phyloP scores from a whole-genome alignment of 2,797 vertebrate species.

The Onychomys arenicola region DNA sequence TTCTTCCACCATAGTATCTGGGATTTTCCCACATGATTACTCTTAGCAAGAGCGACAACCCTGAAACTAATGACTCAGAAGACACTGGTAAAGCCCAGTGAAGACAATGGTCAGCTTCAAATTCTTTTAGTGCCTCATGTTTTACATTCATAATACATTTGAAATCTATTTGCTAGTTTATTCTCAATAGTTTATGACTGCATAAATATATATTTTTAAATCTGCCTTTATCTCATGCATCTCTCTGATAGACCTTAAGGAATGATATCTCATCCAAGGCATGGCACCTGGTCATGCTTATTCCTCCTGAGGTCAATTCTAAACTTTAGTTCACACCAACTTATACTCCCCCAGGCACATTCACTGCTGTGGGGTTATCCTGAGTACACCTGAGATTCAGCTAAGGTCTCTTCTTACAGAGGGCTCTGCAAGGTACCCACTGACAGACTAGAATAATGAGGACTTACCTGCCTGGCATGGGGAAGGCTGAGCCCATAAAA shows the following conservation, averaged over 20 bases:
- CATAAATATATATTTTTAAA: slow-evolving; percentile 7
- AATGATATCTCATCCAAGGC: not conserved
- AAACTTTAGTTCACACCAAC: not conserved
- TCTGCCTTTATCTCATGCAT: not conserved
- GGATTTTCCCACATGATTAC: not conserved
- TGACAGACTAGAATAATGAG: not conserved
- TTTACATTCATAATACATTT: not conserved
- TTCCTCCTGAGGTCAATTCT: not conserved
- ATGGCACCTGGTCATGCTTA: not conserved
- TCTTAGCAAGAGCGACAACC: not conserved
- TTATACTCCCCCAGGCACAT: not conserved
- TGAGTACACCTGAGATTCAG: not conserved
- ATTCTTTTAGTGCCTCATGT: not conserved
- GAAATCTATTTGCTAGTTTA: slow-evolving; percentile 1
- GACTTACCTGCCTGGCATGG: not conserved
- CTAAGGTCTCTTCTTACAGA: not conserved
- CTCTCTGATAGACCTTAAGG: not conserved
- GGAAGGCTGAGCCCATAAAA: not conserved
- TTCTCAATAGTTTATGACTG: not conserved
- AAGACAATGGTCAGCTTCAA: not conserved
- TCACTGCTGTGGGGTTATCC: not conserved
- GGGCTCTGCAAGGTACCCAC: not conserved
- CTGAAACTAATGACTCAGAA: not conserved
- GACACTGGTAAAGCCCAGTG: not conserved
- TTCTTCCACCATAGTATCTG: not conserved